Conservation (phyloP, 2,888 invertebrate genomes). For the Zaprionus obscuricornis region DNA sequence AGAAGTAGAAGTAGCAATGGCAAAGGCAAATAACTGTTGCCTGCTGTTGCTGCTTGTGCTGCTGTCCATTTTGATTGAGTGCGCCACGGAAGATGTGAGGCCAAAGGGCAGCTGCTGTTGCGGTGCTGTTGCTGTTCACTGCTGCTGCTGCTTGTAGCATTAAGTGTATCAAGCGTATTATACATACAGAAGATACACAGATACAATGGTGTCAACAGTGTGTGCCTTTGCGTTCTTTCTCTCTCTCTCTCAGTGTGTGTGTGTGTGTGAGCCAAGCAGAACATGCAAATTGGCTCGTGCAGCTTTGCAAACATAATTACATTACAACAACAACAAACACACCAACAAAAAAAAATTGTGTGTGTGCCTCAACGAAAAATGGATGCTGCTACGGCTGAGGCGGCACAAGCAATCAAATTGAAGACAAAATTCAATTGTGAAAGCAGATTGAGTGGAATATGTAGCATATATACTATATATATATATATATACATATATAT, state of each 20-base stretch:
- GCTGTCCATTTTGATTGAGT: conserved; percentile 15
- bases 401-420: conserved; percentile 35
- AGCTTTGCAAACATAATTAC: conserved; percentile 44
- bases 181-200: conserved; percentile 35
- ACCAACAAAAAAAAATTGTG: no score
- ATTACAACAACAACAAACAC: conserved; percentile 25
- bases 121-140: no score
- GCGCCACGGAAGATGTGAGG: no score
- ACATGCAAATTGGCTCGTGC: conserved; percentile 49
- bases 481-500: not conserved
- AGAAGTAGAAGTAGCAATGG: no score
- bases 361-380: no score
- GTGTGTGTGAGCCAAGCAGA: conserved; percentile 6
- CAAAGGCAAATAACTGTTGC: no score
- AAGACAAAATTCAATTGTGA: conserved; percentile 44
- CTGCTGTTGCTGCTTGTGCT: not conserved
- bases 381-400: no score
- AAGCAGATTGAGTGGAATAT: conserved; percentile 28
- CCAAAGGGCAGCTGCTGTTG: conserved; percentile 17
- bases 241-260: no score
- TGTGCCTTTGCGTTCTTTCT: no score
- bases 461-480: conserved; percentile 6
- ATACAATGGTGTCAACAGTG: not conserved
- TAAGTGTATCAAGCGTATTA: conserved; percentile 28
- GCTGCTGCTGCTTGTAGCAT: no score